Conservation (phyloP, 2,797 vertebrate genomes). For the Gymnoscopelus braueri region DNA sequence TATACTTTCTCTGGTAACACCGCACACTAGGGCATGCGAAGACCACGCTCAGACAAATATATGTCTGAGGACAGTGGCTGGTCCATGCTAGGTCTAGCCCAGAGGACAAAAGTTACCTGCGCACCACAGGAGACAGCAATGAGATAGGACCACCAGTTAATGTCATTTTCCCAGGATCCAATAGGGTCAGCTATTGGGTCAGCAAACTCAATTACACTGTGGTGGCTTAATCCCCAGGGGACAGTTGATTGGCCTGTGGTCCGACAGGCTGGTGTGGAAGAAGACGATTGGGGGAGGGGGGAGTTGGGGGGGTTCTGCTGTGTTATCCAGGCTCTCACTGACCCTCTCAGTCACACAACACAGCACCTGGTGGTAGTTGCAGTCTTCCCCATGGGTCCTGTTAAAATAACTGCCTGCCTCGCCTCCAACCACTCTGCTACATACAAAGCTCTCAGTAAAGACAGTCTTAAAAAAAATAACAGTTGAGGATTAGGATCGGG, state of each 20-base stretch:
- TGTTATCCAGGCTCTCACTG: slow-evolving; percentile 72
- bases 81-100: slow-evolving; percentile 20
- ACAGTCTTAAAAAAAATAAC: slow-evolving; percentile 32
- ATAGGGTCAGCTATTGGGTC: slow-evolving; percentile 79
- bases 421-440: slow-evolving; percentile 49
- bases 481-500: slow-evolving; percentile 40
- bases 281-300: slow-evolving; percentile 36
- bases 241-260: slow-evolving; percentile 77
- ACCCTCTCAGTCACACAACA: slow-evolving; percentile 73
- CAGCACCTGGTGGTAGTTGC: slow-evolving; percentile 80
- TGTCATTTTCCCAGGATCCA: slow-evolving; percentile 83
- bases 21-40: slow-evolving; percentile 2
- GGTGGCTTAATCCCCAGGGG: slow-evolving; percentile 77
- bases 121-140: slow-evolving; percentile 54
- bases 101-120: slow-evolving; percentile 60
- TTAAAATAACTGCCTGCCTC: slow-evolving; percentile 73
- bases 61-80: slow-evolving; percentile 14
- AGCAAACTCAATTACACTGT: slow-evolving; percentile 84
- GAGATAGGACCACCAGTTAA: slow-evolving; percentile 76
- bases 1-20: background rate
- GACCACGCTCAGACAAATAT: slow-evolving; percentile 33
- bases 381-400: slow-evolving; percentile 72
- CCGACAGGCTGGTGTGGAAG: slow-evolving; percentile 47
- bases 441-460: slow-evolving; percentile 13
- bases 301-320: slow-evolving; percentile 47